Base-by-base conservation (phyloP, 2,797 vertebrate genomes). In the Orestias chungarensis region DNA sequence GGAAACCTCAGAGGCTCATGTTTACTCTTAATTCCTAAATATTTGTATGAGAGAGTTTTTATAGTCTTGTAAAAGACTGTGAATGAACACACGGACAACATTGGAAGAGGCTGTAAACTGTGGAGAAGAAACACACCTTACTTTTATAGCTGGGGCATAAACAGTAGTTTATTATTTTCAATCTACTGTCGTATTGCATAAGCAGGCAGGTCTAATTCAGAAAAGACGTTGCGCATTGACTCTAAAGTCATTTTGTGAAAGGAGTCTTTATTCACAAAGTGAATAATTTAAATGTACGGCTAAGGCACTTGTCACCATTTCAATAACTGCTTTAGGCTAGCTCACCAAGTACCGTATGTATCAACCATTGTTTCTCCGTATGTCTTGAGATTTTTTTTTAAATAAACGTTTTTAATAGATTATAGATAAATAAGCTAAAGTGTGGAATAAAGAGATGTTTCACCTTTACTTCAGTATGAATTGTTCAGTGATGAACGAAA, bases 121-220 rank as follows among this genome's bases (percentile, higher is more conserved):
- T 40, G 74, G 70, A 82, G 71, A 83, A 87, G 85, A 90, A 92
- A 94, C 94, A 90, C 93, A 92, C 94, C 94, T 94, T 89, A 66
- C 73, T 91, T 94, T 95, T 94, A 95, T 83, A 78, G 87, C 90
- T 10, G 40, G 66, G 79, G 82, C 82, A 93, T 94, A 93, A 94
- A 94, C 93, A 93, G 93, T 95, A 94, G 93, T 94, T 95, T 94
- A 95, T 92, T 90, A 87, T 82, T 79, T 55, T 61, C 66, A 68
- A 85, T 90, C 90, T 92, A 89, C 84, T 91, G 86, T 89, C 85
- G 69, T 73, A 61, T 94, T 94, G 91, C 88, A 90, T 90, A 93
- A 93, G 85, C 54, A 82, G 78, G 67, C 59, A 77, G 78, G 70
- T 49, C 68, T 64, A 55, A 55, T 82, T 82, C 66, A 67, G 62